Percentiles rank a stretch among this genome's conserved stretches.
Conservation (phyloP, 1,140 invertebrate genomes). For the Megalonaias nervosa region DNA sequence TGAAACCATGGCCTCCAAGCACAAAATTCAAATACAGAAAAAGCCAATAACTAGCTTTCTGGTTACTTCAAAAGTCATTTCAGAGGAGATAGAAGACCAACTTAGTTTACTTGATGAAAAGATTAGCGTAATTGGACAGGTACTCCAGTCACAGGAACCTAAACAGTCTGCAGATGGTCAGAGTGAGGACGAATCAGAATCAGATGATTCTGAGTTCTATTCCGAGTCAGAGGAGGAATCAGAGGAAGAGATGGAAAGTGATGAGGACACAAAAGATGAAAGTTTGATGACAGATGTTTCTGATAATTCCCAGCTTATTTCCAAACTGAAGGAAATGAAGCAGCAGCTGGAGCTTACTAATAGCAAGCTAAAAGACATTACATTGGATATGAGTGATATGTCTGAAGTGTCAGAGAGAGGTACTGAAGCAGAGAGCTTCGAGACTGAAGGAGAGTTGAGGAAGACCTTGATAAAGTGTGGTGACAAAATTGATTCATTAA, state of each 20-base stretch:
- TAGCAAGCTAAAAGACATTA: slow-evolving; percentile 49
- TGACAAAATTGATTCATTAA: slow-evolving; percentile 53
- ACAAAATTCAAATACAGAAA: slow-evolving; percentile 28
- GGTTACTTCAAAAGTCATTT: slow-evolving; percentile 14
- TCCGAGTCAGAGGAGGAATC: slow-evolving; percentile 36
- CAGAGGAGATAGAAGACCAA: slow-evolving; percentile 53
- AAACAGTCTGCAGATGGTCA: slow-evolving; percentile 24
- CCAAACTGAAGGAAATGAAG: slow-evolving; percentile 57
- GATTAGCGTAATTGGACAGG: slow-evolving; percentile 51
- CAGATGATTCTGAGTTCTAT: slow-evolving; percentile 46
- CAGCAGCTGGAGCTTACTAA: slow-evolving; percentile 51
- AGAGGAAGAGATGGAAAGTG: slow-evolving; percentile 19
- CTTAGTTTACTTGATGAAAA: slow-evolving; percentile 52
- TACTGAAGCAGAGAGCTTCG: neutral
- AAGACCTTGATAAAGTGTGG: slow-evolving; percentile 46
- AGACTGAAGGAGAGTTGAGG: slow-evolving; percentile 26
- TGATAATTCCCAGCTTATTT: slow-evolving; percentile 35
- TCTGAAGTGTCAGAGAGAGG: slow-evolving; percentile 19
- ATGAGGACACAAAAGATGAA: slow-evolving; percentile 9
- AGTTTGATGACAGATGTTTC: slow-evolving; percentile 21
- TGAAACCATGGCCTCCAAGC: slow-evolving; percentile 43
- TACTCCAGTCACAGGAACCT: slow-evolving; percentile 34
- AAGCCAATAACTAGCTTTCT: slow-evolving; percentile 13
- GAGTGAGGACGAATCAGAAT: slow-evolving; percentile 33
- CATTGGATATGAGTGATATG: slow-evolving; percentile 39